Base-by-base conservation (phyloP, 2,797 vertebrate species). In the Centropyge bicolor region DNA sequence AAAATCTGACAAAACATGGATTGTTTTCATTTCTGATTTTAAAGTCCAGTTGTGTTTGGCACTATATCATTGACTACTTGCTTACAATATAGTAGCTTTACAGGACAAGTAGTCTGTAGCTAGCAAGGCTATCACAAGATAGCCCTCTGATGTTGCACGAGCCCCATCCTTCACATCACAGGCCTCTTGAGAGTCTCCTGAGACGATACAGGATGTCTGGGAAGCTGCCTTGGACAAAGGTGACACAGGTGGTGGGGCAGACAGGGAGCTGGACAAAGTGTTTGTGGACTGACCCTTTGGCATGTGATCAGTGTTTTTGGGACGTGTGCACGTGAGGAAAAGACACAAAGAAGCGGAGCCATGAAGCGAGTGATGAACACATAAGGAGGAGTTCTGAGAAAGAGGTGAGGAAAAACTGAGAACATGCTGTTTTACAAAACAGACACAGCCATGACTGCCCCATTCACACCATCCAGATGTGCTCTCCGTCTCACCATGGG, bases 401-500 rank as follows among this genome's bases (percentile, higher is more conserved):
- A 64, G 72, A 63, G 43, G 74, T 78, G 79, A 82, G 52, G n/a
- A n/a, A 76, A 41, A 45, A 66, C n/a, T 43, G 64, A 78, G 22
- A 68, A 45, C 78, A 77, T 82, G 88, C 76, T 60, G 70, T 22
- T 65, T 6, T 5, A 66, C 43, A 22, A 11, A 55, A 63, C 59
- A 69, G 67, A 71, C 36, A 43, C 43, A 24, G 57, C 45, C 41
- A 4, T 41, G 16, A 36, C 56, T 40, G 64, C 45, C 69, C 43
- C 76, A 35, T 46, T 76, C 70, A 59, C 59, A 48, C 62, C 1
- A 24, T 48, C 1, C 11, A 36, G 16, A 10, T 3, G n/a, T 10
- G 0, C 48, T 48, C 3, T 27, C 36, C 1, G 2, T 65, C 95
- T 85, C 94, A 99, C 97, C 97, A 0, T 97, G 97, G 6, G 97